Evolutionary conservation across 2,113 vertebrate genomes (phyloP), one percentile per base, ranked within the genome.

Genomic region (Rhinolophus ferrumequinum): DNA sequence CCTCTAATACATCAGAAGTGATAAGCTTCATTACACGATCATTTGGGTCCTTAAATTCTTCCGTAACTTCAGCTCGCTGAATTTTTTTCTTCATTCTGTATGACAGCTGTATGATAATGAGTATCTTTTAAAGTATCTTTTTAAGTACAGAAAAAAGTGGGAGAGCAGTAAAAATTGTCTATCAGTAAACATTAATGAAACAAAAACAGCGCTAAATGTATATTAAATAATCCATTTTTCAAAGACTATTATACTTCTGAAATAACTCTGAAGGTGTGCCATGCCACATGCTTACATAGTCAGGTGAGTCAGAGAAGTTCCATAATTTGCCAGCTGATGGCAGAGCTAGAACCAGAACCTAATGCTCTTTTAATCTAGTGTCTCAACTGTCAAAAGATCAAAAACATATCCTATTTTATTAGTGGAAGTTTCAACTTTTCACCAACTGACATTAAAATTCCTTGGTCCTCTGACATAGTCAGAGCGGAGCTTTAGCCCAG

Each of bases 1-100:
- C 99, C 98, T 99, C 99, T 92, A 99, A 41, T 1, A 97, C 97
- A 86, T 99, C 98, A 80, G 98, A 98, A 93, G 98, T 98, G 89
- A 98, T 97, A 75, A 99, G 97, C 94, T 96, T 98, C 94, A 97
- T 98, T 26, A 99, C 98, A 97, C 98, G 98, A 92, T 98, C 98
- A 95, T 77, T 98, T 1, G 96, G 98, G 28, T 99, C 99, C 84
- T 98, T 98, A 97, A 99, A 99, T 83, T 99, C 98, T 85, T 98
- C 98, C 64, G 97, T 99, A 90, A 98, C 95, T 83, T 97, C 88
- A 4, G 87, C 66, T 90, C 97, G 88, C 1, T 89, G 87, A 38
- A 92, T 72, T 86, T 97, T 98, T 96, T 98, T 99, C 95, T 98
- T 98, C 95, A 97, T 98, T 97, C 98, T 98, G 87, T 98, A 99